Percentiles rank a stretch among this genome's conserved stretches.
These are phyloP conservation scores for Anguilla megastoma DNA, from an alignment of 2,797 vertebrate species.

Conservation along the genomic window DNA sequence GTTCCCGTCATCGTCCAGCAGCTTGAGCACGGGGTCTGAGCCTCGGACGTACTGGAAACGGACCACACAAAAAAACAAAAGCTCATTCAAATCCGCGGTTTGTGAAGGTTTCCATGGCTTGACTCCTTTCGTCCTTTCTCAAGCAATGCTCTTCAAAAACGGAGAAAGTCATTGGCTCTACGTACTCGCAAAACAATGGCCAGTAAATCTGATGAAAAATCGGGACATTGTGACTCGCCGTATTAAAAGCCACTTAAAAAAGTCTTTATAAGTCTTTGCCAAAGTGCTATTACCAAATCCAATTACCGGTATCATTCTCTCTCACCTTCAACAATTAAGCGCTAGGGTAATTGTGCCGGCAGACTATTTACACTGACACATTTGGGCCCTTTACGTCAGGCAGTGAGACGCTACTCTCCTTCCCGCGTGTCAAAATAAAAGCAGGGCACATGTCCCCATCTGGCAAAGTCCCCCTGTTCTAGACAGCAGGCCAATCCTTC, in stretches of 20 bases:
- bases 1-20: slow-evolving; percentile 96
- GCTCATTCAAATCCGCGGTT: not conserved
- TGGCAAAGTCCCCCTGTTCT: not conserved
- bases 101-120: not conserved
- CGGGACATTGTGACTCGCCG: not conserved
- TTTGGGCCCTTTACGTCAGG: not conserved
- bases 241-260: slow-evolving; percentile 15
- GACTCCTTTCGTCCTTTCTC: not conserved
- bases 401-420: not conserved
- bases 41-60: slow-evolving; percentile 88
- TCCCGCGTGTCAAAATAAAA: not conserved
- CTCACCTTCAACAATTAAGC: slow-evolving; percentile 38
- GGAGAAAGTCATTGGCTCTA: not conserved
- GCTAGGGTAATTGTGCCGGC: slow-evolving; percentile 23
- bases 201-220: slow-evolving; percentile 14
- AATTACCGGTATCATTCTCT: slow-evolving; percentile 40
- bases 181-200: not conserved
- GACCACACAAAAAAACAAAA: no score
- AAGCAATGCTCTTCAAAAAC: not conserved
- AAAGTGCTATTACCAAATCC: slow-evolving; percentile 28
- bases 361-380: slow-evolving; percentile 26
- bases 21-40: slow-evolving; percentile 96
- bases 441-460: not conserved
- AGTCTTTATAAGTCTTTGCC: slow-evolving; percentile 1
- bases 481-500: slow-evolving; percentile 16